Evolutionary conservation across 2,797 vertebrate species (phyloP), one percentile per base, ranked within the genome.

Genomic region (Cossypha heuglini): DNA sequence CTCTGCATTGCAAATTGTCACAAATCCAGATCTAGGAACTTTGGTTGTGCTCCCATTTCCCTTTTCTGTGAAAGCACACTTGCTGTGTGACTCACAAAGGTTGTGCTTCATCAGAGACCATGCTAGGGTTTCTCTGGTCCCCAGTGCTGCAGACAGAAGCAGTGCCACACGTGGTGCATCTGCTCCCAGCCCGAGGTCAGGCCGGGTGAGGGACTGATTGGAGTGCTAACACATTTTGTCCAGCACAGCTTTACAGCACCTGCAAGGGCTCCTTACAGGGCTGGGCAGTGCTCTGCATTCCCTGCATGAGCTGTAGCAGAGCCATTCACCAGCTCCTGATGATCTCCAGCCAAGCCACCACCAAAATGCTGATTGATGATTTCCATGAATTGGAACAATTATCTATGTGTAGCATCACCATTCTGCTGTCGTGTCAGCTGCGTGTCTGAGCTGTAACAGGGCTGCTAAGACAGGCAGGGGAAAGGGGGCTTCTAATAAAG

Each of bases 401-500:
- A 46, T 37, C n/a, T 54, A 33, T 46, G 52, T 43, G 5, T 22
- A 88, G 40, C 24, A 42, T n/a, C 73, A 78, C n/a, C 66, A 4
- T 46, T 61, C 15, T 11, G 38, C 46, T 9, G 24, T 46, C 33
- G 5, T 40, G 28, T 15, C 72, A 83, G 37, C 71, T 76, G 72
- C 11, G 26, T 48, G n/a, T 61, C 37, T 92, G 62, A 92, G 59
- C 46, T 86, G 52, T 13, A 59, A 29, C 52, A 84, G 77, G 85
- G 31, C 78, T 93, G 59, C 58, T 55, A 18, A 69, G 38, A 22
- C 52, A 68, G 81, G 82, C 91, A 83, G 40, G 90, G 64, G 43
- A 80, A 83, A 88, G 31, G 59, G 37, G 61, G 40, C 28, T 95
- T 89, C 88, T 89, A 58, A 88, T 37, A 79, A 94, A 88, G 16